Conservation (phyloP, 2,888 invertebrate genomes). For the Rosalia funebris region DNA sequence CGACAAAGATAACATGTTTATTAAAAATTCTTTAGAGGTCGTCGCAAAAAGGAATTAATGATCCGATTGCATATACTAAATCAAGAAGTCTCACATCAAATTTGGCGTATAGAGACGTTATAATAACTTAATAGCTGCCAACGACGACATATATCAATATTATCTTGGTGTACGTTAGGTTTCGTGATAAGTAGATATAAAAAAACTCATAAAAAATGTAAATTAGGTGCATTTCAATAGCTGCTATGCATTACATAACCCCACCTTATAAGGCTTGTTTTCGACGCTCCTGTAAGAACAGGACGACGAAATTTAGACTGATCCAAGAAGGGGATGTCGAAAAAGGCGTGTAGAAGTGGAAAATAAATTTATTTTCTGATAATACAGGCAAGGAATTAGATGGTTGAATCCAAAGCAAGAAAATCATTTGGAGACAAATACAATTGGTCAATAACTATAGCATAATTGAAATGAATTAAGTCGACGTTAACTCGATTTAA, state of each 20-base stretch:
- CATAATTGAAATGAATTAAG: no score
- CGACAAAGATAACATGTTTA: background rate
- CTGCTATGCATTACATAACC: background rate
- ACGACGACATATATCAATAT: constrained; percentile 18
- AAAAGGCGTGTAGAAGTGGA: no score
- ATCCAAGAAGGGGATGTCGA: no score
- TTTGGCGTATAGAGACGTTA: constrained; percentile 4
- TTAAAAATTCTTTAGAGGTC: background rate
- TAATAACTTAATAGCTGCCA: constrained; percentile 17
- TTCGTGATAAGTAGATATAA: constrained; percentile 7
- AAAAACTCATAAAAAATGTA: constrained; percentile 24
- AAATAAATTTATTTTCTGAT: no score
- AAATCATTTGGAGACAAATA: no score
- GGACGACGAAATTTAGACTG: background rate
- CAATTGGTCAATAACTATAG: no score
- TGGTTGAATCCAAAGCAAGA: no score
- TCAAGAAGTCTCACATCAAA: background rate
- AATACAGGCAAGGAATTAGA: no score
- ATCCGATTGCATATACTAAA: constrained; percentile 7
- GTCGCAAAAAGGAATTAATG: background rate
- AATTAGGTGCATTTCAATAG: constrained; percentile 23
- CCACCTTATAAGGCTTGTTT: background rate
- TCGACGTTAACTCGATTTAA: no score
- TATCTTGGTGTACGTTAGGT: constrained; percentile 3
- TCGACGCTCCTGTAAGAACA: background rate